Conservation (phyloP, 2,888 invertebrate genomes). For the Neoaliturus tenellus region DNA sequence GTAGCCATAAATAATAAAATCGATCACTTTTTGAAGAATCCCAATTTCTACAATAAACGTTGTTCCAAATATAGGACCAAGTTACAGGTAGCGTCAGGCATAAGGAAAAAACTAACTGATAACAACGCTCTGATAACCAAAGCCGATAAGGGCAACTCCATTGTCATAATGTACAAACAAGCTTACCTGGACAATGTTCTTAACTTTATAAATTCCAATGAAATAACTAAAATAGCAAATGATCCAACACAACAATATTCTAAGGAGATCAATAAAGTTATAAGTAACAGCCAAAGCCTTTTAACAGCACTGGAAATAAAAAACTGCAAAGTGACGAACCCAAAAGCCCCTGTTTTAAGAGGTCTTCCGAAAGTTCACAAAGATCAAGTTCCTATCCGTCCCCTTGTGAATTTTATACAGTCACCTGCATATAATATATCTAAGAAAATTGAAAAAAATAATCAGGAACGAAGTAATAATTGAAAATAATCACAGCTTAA, state of each 20-base stretch:
- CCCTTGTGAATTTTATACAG: not conserved
- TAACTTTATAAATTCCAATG: not conserved
- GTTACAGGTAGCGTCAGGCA: not conserved
- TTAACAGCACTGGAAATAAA: not conserved
- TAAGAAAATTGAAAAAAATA: not conserved
- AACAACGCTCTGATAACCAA: conserved; percentile 13
- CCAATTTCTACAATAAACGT: not conserved
- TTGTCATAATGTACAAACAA: not conserved
- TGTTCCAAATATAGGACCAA: not conserved
- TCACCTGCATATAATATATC: not conserved
- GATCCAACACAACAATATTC: not conserved
- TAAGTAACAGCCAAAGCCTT: not conserved
- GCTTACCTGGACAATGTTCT: not conserved
- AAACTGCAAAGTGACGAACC: not conserved
- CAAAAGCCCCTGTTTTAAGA: not conserved
- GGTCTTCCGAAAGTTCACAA: not conserved
- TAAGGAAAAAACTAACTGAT: not conserved
- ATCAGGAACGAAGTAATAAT: too few relatives aligned
- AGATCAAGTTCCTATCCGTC: not conserved
- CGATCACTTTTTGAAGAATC: not conserved
- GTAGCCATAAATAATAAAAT: not conserved
- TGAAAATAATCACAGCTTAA: too few relatives aligned
- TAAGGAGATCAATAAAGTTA: not conserved
- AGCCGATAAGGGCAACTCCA: not conserved
- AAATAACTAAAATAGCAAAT: not conserved